A percentile compares a stretch with the other conserved stretches of the same genome.
Conservation (phyloP, 2,113 vertebrate genomes). For the Bucco capensis region DNA sequence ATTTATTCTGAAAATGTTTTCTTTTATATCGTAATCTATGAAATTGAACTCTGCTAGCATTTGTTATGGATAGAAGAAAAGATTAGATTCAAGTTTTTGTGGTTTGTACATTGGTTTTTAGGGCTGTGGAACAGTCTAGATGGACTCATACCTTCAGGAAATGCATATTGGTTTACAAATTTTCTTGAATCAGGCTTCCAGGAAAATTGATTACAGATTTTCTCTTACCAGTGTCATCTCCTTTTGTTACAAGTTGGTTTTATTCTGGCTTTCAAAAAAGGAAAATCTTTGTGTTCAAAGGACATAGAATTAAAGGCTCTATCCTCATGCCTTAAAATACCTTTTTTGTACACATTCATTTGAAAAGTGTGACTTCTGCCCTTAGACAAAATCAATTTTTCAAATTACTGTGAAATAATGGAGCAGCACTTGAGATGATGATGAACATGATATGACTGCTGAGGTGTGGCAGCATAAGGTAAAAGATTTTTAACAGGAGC, state of each 20-base stretch:
- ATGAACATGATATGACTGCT: neutral
- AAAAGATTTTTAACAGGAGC: neutral
- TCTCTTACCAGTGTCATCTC: neutral
- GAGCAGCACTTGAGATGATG: neutral
- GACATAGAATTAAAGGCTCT: neutral
- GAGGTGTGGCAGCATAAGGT: neutral
- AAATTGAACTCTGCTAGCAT: neutral
- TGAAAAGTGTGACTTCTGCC: neutral
- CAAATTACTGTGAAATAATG: neutral
- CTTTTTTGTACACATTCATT: neutral
- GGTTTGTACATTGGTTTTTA: neutral
- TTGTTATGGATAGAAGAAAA: slow-evolving; percentile 22
- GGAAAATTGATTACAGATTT: neutral
- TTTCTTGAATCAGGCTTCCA: neutral
- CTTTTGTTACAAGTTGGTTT: neutral
- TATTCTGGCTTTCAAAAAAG: neutral
- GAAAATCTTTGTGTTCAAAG: neutral
- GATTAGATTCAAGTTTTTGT: too few relatives aligned
- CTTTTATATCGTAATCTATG: neutral
- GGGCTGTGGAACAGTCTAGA: slow-evolving; percentile 1
- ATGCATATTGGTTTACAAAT: neutral
- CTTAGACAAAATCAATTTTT: neutral
- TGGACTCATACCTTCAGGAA: neutral
- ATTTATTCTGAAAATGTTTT: neutral
- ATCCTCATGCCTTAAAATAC: neutral